A percentile compares a stretch with the other conserved stretches of the same genome.
phyloP scores from a whole-genome alignment of 2,888 invertebrate species.

The Leucoma salicis region DNA sequence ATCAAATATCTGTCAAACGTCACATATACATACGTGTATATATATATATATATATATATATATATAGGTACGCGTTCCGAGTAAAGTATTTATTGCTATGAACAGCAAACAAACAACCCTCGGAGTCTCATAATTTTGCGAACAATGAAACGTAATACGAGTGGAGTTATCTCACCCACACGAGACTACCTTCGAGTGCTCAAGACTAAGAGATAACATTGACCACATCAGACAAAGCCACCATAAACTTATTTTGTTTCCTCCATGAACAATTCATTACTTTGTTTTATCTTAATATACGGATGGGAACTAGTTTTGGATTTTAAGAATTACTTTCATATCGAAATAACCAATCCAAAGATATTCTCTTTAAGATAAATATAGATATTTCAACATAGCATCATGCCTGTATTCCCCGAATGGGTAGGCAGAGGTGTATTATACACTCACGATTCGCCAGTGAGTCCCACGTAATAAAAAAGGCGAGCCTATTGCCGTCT shows the following conservation, averaged over 20 bases:
- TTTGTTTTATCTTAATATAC: slow-evolving; percentile 45
- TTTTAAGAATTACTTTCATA: too few species aligned
- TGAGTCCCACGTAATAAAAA: too few species aligned
- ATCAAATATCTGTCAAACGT: background rate
- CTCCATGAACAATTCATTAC: slow-evolving; percentile 56
- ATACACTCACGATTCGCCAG: too few species aligned
- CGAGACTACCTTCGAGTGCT: slow-evolving; percentile 52
- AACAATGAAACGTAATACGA: slow-evolving; percentile 68
- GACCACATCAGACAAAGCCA: slow-evolving; percentile 64
- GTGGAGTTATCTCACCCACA: slow-evolving; percentile 61
- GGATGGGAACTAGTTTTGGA: too few species aligned
- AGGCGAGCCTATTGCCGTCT: too few species aligned
- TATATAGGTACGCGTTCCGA: slow-evolving; percentile 21
- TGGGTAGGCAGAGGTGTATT: too few species aligned
- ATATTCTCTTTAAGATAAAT: too few species aligned
- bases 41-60: too few species aligned
- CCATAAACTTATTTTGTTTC: slow-evolving; percentile 76
- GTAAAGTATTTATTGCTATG: slow-evolving; percentile 63
- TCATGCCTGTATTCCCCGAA: too few species aligned
- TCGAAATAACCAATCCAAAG: too few species aligned
- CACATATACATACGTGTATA: slow-evolving; percentile 6
- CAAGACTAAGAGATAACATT: slow-evolving; percentile 63
- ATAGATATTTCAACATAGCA: too few species aligned
- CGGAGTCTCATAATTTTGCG: slow-evolving; percentile 63
- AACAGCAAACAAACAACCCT: slow-evolving; percentile 66